phyloP scores from a whole-genome alignment of 2,888 invertebrate species.

The Sussaba pulchella region DNA sequence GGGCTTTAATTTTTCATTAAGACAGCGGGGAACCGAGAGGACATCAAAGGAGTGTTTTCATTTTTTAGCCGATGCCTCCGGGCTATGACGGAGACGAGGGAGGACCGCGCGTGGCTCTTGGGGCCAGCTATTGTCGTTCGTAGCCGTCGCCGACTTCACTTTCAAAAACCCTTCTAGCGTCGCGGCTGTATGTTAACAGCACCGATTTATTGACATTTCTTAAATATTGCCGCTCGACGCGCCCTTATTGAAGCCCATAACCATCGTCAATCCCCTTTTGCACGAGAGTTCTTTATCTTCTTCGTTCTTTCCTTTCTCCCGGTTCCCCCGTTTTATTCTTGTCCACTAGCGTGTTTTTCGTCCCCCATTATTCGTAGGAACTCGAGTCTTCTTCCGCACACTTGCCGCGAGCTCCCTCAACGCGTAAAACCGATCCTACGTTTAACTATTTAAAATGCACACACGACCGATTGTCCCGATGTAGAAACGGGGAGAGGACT shows the following conservation, averaged over 20 bases:
- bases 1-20: constrained; percentile 84
- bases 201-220: constrained; percentile 82
- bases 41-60: constrained; percentile 82
- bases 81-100: constrained; percentile 76
- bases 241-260: constrained; percentile 71
- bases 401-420: background rate
- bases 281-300: constrained; percentile 56
- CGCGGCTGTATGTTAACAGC: constrained; percentile 69
- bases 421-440: constrained; percentile 47
- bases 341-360: constrained; percentile 41
- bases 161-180: constrained; percentile 56
- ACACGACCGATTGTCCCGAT: constrained; percentile 63
- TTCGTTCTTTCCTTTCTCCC: constrained; percentile 57
- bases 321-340: constrained; percentile 38
- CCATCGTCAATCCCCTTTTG: constrained; percentile 38
- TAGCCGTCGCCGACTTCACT: constrained; percentile 53
- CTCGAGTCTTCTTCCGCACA: constrained; percentile 43
- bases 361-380: constrained; percentile 64
- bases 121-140: constrained; percentile 72
- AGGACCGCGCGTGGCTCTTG: constrained; percentile 10
- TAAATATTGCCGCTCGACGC: constrained; percentile 79
- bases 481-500: constrained; percentile 38
- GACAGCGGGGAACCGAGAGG: constrained; percentile 73
- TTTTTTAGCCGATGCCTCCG: constrained; percentile 81
- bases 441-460: constrained; percentile 69